A percentile compares a stretch with the other conserved stretches of the same genome.
Evolutionary conservation across 2,888 invertebrate species (phyloP).

Genomic region (Euclidia mi): DNA sequence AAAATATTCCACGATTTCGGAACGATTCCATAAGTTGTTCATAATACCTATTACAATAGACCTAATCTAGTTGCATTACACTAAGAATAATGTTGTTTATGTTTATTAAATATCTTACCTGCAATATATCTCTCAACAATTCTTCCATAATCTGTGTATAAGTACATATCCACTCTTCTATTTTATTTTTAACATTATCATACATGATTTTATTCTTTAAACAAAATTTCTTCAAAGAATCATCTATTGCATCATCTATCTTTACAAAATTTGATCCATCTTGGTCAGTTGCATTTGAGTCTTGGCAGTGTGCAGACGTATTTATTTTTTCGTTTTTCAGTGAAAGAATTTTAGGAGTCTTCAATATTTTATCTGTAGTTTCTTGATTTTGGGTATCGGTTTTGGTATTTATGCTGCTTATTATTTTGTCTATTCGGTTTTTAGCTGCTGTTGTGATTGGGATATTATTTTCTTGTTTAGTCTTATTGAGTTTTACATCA

Average conservation of each 20-base stretch:
- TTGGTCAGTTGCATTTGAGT: slow-evolving; percentile 16
- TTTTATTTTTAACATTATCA: slow-evolving; percentile 53
- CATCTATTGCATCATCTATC: slow-evolving; percentile 26
- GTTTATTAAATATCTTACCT: slow-evolving; percentile 53
- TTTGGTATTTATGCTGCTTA: slow-evolving; percentile 2
- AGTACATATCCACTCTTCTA: slow-evolving; percentile 71
- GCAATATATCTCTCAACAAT: slow-evolving; percentile 58
- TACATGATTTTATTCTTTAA: slow-evolving; percentile 53
- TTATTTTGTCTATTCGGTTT: slow-evolving; percentile 19
- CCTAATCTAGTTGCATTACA: too few species aligned
- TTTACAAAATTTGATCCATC: slow-evolving; percentile 14
- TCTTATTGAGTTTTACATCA: not conserved
- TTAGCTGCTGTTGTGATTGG: slow-evolving; percentile 6
- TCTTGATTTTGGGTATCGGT: not conserved
- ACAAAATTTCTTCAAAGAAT: slow-evolving; percentile 50
- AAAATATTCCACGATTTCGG: too few species aligned
- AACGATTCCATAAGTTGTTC: too few species aligned
- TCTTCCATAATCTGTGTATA: slow-evolving; percentile 75
- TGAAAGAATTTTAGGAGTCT: slow-evolving; percentile 23
- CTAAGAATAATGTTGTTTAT: too few species aligned
- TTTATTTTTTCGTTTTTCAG: slow-evolving; percentile 22
- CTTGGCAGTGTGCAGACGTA: slow-evolving; percentile 7
- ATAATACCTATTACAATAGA: too few species aligned
- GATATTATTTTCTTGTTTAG: not conserved
- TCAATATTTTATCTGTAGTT: slow-evolving; percentile 20